These are phyloP conservation scores for Drosophila mimica DNA, from an alignment of 2,888 invertebrate species.

Conservation along the genomic window DNA sequence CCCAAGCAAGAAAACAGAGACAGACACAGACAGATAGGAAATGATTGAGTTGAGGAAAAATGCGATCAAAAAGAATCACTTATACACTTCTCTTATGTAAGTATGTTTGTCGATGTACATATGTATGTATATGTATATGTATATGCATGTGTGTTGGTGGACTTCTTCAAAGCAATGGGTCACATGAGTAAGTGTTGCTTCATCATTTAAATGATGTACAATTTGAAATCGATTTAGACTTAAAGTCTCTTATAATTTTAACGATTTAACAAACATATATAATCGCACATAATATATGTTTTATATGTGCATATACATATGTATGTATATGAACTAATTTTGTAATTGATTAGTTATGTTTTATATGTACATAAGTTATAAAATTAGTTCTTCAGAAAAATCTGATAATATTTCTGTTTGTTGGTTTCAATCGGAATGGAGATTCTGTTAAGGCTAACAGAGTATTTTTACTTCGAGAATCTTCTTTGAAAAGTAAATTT, in stretches of 20 bases:
- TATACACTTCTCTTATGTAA: constrained; percentile 4
- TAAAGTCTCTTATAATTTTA: neutral
- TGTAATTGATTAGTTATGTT: neutral
- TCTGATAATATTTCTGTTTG: constrained; percentile 5
- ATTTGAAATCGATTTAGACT: neutral
- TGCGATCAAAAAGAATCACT: constrained; percentile 24
- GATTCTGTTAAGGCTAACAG: constrained; percentile 12
- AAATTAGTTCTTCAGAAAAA: constrained; percentile 17
- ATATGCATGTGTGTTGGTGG: neutral
- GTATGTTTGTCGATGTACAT: neutral
- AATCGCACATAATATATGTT: too few species aligned
- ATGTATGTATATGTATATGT: neutral
- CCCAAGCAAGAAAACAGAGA: constrained; percentile 17
- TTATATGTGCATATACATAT: neutral
- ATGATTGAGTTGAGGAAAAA: constrained; percentile 20
- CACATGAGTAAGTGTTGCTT: neutral
- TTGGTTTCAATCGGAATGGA: neutral
- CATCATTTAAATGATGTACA: neutral
- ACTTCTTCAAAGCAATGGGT: neutral
- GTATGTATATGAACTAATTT: neutral
- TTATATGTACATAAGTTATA: neutral
- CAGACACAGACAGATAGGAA: constrained; percentile 7
- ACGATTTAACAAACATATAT: too few species aligned
- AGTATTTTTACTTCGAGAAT: constrained; percentile 16
- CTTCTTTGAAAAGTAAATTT: neutral